Evolutionary conservation across 2,797 vertebrate species (phyloP).

Genomic region (Phataginus tricuspis): DNA sequence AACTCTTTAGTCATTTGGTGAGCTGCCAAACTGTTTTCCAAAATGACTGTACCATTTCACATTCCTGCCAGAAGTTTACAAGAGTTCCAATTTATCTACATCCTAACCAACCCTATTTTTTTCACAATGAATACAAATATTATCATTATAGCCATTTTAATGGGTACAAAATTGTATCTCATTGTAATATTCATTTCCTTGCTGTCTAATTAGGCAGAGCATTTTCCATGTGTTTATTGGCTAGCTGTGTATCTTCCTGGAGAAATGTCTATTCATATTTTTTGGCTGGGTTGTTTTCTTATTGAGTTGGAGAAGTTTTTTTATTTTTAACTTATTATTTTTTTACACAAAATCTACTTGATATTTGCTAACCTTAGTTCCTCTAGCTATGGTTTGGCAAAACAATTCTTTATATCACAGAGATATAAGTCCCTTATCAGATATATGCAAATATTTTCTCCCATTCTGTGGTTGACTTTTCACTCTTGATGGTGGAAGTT

Average conservation of each 20-base stretch:
- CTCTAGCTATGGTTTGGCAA: constrained; percentile 88
- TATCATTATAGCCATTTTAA: not conserved
- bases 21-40: not conserved
- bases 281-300: not conserved
- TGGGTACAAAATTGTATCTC: not conserved
- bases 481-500: not conserved
- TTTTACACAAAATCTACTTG: constrained; percentile 88
- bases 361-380: constrained; percentile 89
- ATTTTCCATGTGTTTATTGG: not conserved
- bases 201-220: not conserved
- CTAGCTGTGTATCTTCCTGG: not conserved
- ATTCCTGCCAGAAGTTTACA: not conserved
- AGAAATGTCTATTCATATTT: not conserved
- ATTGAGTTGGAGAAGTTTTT: constrained; percentile 62
- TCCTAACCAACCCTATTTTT: not conserved
- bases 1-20: not conserved
- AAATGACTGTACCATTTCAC: not conserved
- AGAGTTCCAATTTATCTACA: not conserved
- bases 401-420: constrained; percentile 77
- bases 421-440: not conserved
- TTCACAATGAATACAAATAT: not conserved
- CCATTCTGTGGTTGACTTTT: not conserved
- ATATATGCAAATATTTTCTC: not conserved
- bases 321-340: constrained; percentile 63
- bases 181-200: not conserved